Evolutionary conservation across 1,140 invertebrate species (phyloP), one percentile per base, ranked within the genome.

Genomic region (Lasioglossum albipes): DNA sequence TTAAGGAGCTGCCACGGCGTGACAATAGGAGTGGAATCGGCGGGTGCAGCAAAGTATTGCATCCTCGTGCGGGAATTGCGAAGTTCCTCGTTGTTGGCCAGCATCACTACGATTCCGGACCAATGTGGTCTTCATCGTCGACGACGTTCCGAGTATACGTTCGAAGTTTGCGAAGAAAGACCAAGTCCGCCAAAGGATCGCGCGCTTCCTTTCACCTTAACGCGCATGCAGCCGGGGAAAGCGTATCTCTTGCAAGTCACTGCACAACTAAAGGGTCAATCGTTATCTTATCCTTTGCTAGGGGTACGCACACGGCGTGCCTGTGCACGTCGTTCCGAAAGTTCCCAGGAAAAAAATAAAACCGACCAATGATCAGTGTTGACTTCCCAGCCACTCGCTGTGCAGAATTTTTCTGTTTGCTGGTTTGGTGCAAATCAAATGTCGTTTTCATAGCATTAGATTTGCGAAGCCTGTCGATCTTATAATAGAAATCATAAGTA

Each of bases 1-100:
- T 69, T 90, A 18, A 85, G 88, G 71, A 92, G 83, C 27, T 92
- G 91, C 72, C 84, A 87, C 69, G 90, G 92, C 64, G 91, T 92
- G 2, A 92, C 91, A 18, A 83, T 92, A 57, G 90, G 88, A 0
- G 86, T 92, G 10, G 91, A 93, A 49, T 84, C 92, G 16, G 89
- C 87, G 6, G 89, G 92, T 16, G 87, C 88, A 16, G 89, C 90
- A 0, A 91, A 91, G 62, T 92, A 92, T 61, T 92, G 91, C 80
- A 83, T 91, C 65, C 71, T 90, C 12, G 92, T 91, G 7, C 89
- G 87, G 18, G 90, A 92, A 74, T 79, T 91, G 49, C 84, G 86
- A 6, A 87, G 85, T 16, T 59, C 87, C 4, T 75, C 84, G 3
- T 82, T 73, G 22, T 54, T 90, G 41, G 72, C 87, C 9, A 85